These are phyloP conservation scores for Athalia circularis DNA, from an alignment of 2,888 invertebrate species.

Conservation along the genomic window DNA sequence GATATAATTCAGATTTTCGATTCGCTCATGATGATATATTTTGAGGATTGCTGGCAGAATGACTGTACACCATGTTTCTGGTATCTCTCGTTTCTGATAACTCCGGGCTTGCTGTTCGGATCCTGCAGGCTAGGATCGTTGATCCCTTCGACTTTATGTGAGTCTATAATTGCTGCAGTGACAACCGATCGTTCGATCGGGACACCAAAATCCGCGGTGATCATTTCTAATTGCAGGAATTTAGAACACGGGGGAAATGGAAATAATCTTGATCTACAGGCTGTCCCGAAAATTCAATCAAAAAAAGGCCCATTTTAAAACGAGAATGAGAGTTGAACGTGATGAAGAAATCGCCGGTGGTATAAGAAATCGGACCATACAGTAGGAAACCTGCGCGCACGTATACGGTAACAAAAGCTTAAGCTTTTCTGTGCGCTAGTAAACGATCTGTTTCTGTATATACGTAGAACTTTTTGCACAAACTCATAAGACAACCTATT, in stretches of 20 bases:
- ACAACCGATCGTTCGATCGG: conserved; percentile 30
- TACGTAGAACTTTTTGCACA: not conserved
- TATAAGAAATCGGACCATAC: too few species aligned
- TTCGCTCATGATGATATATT: not conserved
- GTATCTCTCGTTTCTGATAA: conserved; percentile 27
- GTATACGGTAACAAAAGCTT: too few species aligned
- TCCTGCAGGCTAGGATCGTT: conserved; percentile 27
- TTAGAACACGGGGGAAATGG: not conserved
- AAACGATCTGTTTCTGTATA: too few species aligned
- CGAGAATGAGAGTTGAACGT: too few species aligned
- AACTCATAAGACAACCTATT: not conserved
- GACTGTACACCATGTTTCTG: conserved; percentile 3
- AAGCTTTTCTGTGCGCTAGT: too few species aligned
- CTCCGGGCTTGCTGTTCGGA: conserved; percentile 16
- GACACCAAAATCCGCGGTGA: conserved; percentile 2
- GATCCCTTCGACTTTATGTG: conserved; percentile 45
- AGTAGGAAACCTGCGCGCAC: too few species aligned
- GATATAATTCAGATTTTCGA: too few species aligned
- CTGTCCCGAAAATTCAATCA: too few species aligned
- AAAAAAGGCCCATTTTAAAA: too few species aligned
- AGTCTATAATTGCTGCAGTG: conserved; percentile 42
- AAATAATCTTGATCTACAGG: too few species aligned
- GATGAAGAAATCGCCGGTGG: too few species aligned
- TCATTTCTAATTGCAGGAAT: conserved; percentile 37
- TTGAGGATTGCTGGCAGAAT: conserved; percentile 34